Base-by-base conservation (phyloP, 2,113 vertebrate genomes). In the Apistogramma diplotaenia region DNA sequence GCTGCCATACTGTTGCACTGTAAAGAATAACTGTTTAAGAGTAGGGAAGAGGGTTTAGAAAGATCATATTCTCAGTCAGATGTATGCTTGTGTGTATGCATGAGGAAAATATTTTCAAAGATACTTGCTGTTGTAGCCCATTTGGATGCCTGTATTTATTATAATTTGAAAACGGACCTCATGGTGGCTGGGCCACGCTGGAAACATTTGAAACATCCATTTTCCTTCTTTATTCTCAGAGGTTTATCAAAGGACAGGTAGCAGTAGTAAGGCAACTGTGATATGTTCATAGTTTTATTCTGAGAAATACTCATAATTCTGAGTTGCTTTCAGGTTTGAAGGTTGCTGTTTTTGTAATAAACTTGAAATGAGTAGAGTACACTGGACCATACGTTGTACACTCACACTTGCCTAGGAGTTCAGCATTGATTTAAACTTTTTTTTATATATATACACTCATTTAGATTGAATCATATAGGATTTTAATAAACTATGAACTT, bases 121-220 rank as follows among this genome's bases (percentile, higher is more conserved):
- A 55, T 80, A 79, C 83, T 90, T 90, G 86, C 91, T 90, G 86
- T 89, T 84, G 85, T 89, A 87, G 83, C 82, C 85, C 78, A 90
- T 89, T 82, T 86, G 87, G 88, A 93, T 93, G 93, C 86, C 92
- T 94, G 91, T 94, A 95, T 95, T 94, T 95, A 95, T 94, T 93
- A 86, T 92, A 91, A 94, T 91, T 92, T 91, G 83, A 84, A 67
- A 89, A 86, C 88, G 79, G 89, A 93, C 88, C 86, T 93, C 92
- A 92, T 79, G 89, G 93, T 95, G 95, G 94, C 95, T 95, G 94
- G 94, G 94, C 94, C 95, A 95, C 93, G 53, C 81, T 87, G 85
- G 79, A 92, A 33, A 8, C 33, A 91, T 84, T 74, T 90, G 81
- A 40, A 88, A 78, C 84, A 59, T 87, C 93, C 84, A 81, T 76